Conservation (phyloP, 2,888 invertebrate genomes). For the Dasypogon diadema region DNA sequence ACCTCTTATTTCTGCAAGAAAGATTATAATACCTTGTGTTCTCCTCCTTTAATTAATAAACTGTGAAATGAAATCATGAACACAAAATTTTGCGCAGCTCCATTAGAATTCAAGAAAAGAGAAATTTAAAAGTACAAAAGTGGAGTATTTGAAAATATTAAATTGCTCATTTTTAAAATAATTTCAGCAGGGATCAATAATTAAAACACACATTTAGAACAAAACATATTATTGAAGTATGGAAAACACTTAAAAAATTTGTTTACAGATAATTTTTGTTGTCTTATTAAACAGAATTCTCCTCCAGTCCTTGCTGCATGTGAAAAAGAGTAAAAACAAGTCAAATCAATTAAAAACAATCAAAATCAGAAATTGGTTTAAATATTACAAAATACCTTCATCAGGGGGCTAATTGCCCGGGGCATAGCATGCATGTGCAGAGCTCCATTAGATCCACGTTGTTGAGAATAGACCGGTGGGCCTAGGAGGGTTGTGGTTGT, state of each 20-base stretch:
- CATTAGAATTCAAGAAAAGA: too few relatives aligned
- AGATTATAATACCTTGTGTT: too few relatives aligned
- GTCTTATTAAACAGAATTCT: slow-evolving; percentile 65
- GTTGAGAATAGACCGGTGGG: slow-evolving; percentile 64
- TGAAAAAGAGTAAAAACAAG: slow-evolving; percentile 35
- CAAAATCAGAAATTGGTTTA: slow-evolving; percentile 43
- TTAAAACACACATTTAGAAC: too few relatives aligned
- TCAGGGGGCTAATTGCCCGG: slow-evolving; percentile 67
- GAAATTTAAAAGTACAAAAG: too few relatives aligned
- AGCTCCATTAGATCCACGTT: slow-evolving; percentile 67
- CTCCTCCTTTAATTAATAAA: too few relatives aligned
- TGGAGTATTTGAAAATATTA: too few relatives aligned
- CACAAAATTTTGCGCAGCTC: too few relatives aligned
- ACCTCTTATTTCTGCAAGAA: too few relatives aligned
- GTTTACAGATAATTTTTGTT: slow-evolving; percentile 17
- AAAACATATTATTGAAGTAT: slow-evolving; percentile 13
- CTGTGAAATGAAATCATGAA: too few relatives aligned
- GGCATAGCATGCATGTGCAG: slow-evolving; percentile 65
- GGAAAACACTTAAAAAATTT: slow-evolving; percentile 51
- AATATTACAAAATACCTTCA: slow-evolving; percentile 63
- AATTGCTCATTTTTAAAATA: too few relatives aligned
- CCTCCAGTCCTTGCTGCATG: slow-evolving; percentile 65
- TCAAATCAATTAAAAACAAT: slow-evolving; percentile 51
- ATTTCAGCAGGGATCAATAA: too few relatives aligned
- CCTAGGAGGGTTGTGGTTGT: slow-evolving; percentile 82